These are phyloP conservation scores for Anthonomus grandis DNA, from an alignment of 1,140 invertebrate genomes.

Conservation along the genomic window DNA sequence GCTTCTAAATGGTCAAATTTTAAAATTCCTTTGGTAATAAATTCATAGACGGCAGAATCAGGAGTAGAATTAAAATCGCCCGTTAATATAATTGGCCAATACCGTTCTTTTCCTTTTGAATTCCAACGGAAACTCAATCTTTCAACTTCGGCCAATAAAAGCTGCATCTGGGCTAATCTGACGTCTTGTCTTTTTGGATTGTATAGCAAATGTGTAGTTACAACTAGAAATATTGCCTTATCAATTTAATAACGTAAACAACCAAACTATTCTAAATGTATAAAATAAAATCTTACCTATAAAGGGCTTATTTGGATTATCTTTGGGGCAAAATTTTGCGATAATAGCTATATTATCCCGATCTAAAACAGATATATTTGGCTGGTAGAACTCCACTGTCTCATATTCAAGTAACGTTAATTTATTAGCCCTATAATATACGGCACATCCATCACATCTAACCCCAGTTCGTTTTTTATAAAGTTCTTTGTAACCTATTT, in stretches of 20 bases:
- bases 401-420: slow-evolving; percentile 62
- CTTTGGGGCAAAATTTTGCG: slow-evolving; percentile 63
- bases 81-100: slow-evolving; percentile 77
- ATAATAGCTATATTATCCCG: slow-evolving; percentile 86
- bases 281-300: slow-evolving; percentile 29
- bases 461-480: slow-evolving; percentile 73
- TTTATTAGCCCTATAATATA: slow-evolving; percentile 66
- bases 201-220: slow-evolving; percentile 92
- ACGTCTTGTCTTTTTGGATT: slow-evolving; percentile 87
- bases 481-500: slow-evolving; percentile 58
- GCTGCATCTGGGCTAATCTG: slow-evolving; percentile 77
- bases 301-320: slow-evolving; percentile 53
- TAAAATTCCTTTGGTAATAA: slow-evolving; percentile 66
- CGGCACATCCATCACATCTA: slow-evolving; percentile 75
- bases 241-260: background rate
- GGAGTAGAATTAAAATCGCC: slow-evolving; percentile 88
- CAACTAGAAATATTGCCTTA: slow-evolving; percentile 55
- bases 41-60: slow-evolving; percentile 66
- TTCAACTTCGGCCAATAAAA: slow-evolving; percentile 80
- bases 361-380: slow-evolving; percentile 60
- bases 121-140: slow-evolving; percentile 60
- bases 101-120: slow-evolving; percentile 36
- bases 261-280: background rate
- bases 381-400: slow-evolving; percentile 60
- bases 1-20: slow-evolving; percentile 54